These are phyloP conservation scores for Rallus crepitans DNA, from an alignment of 2,797 vertebrate species.

Conservation along the genomic window DNA sequence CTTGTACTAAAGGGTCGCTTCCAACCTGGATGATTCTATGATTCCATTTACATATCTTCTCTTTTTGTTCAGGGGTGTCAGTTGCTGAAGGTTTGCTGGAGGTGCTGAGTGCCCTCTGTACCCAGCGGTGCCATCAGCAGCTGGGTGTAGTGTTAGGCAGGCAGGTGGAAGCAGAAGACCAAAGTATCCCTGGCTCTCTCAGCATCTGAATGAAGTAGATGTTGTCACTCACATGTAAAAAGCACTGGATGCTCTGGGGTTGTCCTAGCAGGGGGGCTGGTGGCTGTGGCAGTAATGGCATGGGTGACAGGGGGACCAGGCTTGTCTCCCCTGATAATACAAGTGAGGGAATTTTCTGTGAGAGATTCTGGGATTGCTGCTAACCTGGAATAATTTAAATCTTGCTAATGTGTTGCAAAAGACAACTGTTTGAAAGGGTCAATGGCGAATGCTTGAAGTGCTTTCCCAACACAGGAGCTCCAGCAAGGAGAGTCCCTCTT, in stretches of 20 bases:
- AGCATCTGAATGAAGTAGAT: neutral
- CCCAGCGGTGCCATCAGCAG: neutral
- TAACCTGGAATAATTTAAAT: neutral
- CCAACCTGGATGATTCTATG: too few relatives aligned
- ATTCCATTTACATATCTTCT: neutral
- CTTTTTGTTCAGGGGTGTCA: neutral
- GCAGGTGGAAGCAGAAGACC: neutral
- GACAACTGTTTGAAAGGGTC: neutral
- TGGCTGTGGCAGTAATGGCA: too few relatives aligned
- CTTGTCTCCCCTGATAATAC: neutral
- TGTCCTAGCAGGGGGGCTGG: neutral
- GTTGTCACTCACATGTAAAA: neutral
- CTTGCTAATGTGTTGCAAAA: neutral
- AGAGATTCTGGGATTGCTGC: neutral
- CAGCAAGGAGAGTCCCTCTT: neutral
- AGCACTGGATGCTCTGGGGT: neutral
- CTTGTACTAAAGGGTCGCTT: too few relatives aligned
- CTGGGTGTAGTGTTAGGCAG: fast-evolving
- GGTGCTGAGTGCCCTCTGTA: neutral
- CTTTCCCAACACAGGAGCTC: neutral
- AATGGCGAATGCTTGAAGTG: neutral
- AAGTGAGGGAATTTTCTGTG: neutral
- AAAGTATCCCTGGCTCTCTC: neutral
- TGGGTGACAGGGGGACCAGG: neutral
- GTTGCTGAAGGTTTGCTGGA: neutral